A percentile compares a stretch with the other conserved stretches of the same genome.
phyloP scores from a whole-genome alignment of 2,888 invertebrate species.

The Nephrocerus scutellatus region DNA sequence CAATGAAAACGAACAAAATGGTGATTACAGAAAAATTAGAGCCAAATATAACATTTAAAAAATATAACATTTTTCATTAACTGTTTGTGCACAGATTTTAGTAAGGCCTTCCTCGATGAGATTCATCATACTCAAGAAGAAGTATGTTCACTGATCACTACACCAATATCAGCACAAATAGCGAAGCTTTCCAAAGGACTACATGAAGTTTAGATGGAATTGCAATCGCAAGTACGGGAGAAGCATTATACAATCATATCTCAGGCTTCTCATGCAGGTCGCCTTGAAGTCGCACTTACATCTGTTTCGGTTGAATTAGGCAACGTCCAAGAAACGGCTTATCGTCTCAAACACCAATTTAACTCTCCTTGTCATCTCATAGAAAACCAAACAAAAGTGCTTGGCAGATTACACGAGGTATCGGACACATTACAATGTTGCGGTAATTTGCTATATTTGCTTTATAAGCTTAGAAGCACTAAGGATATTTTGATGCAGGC shows the following conservation, averaged over 20 bases:
- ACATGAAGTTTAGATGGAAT: slow-evolving; percentile 61
- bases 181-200: slow-evolving; percentile 62
- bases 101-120: too few species aligned
- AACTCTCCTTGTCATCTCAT: slow-evolving; percentile 68
- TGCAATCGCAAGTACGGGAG: slow-evolving; percentile 76
- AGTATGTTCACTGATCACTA: too few species aligned
- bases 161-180: too few species aligned
- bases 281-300: slow-evolving; percentile 74
- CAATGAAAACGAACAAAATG: too few species aligned
- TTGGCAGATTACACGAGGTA: slow-evolving; percentile 74
- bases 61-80: too few species aligned
- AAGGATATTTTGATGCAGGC: slow-evolving; percentile 78
- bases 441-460: slow-evolving; percentile 71
- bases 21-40: too few species aligned
- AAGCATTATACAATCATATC: slow-evolving; percentile 87
- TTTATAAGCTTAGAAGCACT: slow-evolving; percentile 60
- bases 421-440: slow-evolving; percentile 81
- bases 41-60: too few species aligned
- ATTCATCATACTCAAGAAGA: too few species aligned
- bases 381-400: slow-evolving; percentile 72
- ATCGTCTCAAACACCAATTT: slow-evolving; percentile 62
- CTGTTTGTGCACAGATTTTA: too few species aligned
- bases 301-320: slow-evolving; percentile 71
- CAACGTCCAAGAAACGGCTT: slow-evolving; percentile 68
- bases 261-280: slow-evolving; percentile 70